Evolutionary conservation across 2,888 invertebrate genomes (phyloP).

Genomic region (Zygothrica quintamaculata): DNA sequence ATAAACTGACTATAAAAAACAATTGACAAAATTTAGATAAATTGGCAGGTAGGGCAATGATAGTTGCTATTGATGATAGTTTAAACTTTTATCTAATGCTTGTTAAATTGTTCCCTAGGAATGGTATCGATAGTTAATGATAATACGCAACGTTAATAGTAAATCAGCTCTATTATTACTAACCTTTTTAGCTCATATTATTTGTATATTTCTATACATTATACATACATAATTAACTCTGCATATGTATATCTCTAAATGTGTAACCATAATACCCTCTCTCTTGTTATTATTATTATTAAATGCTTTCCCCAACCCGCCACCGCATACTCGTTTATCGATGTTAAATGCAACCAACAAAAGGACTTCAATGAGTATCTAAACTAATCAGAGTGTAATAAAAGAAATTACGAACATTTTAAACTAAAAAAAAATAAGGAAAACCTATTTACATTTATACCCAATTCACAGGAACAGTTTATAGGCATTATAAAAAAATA

Average conservation of each 20-base stretch:
- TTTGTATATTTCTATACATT: slow-evolving; percentile 18
- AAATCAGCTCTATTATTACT: no score
- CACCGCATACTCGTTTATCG: slow-evolving; percentile 73
- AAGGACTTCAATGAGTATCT: slow-evolving; percentile 85
- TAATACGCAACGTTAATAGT: no score
- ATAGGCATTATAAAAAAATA: slow-evolving; percentile 10
- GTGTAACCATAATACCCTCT: slow-evolving; percentile 81
- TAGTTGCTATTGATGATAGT: no score
- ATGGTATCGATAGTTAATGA: no score
- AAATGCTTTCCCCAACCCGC: slow-evolving; percentile 81
- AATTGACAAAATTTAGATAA: no score
- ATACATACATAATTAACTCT: slow-evolving; percentile 24
- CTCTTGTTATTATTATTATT: slow-evolving; percentile 78
- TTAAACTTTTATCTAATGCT: no score
- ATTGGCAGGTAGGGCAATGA: no score
- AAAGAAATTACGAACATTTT: slow-evolving; percentile 37
- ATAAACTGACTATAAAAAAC: no score
- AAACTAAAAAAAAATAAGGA: slow-evolving; percentile 22
- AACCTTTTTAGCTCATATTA: background rate
- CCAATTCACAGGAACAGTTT: slow-evolving; percentile 7
- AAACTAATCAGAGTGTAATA: slow-evolving; percentile 71
- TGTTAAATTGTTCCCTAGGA: no score
- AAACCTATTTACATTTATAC: background rate
- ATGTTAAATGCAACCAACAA: slow-evolving; percentile 73
- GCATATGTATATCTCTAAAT: slow-evolving; percentile 66